Evolutionary conservation across 2,888 invertebrate genomes (phyloP), one percentile per base, ranked within the genome.

Genomic region (Asteroscopus sphinx): DNA sequence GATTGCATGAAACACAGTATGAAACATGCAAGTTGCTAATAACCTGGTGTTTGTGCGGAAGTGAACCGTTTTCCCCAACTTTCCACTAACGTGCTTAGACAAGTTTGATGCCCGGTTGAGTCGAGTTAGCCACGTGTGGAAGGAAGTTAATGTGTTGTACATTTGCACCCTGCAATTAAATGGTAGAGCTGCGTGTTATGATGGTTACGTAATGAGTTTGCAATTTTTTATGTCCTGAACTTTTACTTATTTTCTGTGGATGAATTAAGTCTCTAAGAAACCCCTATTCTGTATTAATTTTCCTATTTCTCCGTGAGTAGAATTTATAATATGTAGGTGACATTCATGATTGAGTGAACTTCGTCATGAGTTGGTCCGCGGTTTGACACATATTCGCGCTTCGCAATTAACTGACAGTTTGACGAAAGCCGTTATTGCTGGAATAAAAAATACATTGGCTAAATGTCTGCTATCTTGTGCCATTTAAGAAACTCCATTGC

Each of bases 341-440:
- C n/a, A 28, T 33, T 45, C 17, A 46, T 49, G 33, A 51, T 63
- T 65, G 33, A 51, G 21, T 51, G 51, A 58, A 42, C 41, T 25
- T 26, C 21, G 51, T 46, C 65, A 39, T 12, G 66, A 61, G 55
- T 65, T 54, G 48, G 33, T 45, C 33, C 28, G 48, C 16, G 61
- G 65, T 32, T 60, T 56, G 58, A 48, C 61, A 74, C 71, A 62
- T 69, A 60, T 65, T 74, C 55, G 40, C 66, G 53, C 54, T 51
- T 49, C 28, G 44, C 54, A 58, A 69, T 72, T 75, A 65, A 44
- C 54, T 44, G 52, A 33, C 45, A 71, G n/a, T n/a, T n/a, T n/a
- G n/a, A n/a, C n/a, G n/a, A n/a, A n/a, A n/a, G n/a, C n/a, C 30
- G 3, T 21, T 44, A 21, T 42, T 15, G n/a, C 11, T 36, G 5